Percentiles rank a stretch among this genome's conserved stretches.
phyloP scores from a whole-genome alignment of 2,888 invertebrate species.

The Cenopis cana region DNA sequence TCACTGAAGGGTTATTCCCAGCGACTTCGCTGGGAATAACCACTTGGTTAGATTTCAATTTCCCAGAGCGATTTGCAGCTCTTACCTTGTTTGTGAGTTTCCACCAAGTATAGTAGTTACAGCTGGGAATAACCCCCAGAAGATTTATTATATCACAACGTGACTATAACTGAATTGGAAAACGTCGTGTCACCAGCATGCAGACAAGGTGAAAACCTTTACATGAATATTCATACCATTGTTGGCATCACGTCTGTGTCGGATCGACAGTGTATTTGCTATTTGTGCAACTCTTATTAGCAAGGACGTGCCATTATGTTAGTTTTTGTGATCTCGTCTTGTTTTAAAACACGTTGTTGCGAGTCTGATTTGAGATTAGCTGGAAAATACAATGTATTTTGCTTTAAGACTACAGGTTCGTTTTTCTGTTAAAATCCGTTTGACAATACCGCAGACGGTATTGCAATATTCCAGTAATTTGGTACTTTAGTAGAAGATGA shows the following conservation, averaged over 20 bases:
- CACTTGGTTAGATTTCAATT: too few relatives aligned
- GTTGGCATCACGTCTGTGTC: slow-evolving; percentile 55
- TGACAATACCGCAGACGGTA: not conserved
- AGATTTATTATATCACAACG: slow-evolving; percentile 21
- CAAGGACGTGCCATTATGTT: slow-evolving; percentile 51
- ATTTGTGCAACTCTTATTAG: slow-evolving; percentile 55
- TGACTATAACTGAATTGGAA: slow-evolving; percentile 7
- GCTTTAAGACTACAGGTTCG: not conserved
- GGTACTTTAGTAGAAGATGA: too few relatives aligned
- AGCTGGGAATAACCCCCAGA: not conserved
- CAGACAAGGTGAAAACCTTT: slow-evolving; percentile 56
- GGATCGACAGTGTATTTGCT: slow-evolving; percentile 46
- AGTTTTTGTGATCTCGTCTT: not conserved
- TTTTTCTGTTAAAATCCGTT: not conserved
- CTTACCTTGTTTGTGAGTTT: too few relatives aligned
- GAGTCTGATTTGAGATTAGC: slow-evolving; percentile 3
- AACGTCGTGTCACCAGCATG: slow-evolving; percentile 32
- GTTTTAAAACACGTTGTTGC: slow-evolving; percentile 13
- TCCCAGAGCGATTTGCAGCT: too few relatives aligned
- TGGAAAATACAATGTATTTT: not conserved
- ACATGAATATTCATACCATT: slow-evolving; percentile 57
- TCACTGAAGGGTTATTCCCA: too few relatives aligned
- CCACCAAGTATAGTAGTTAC: too few relatives aligned
- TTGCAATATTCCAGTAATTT: too few relatives aligned
- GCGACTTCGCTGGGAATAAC: too few relatives aligned